A percentile compares a stretch with the other conserved stretches of the same genome.
Conservation (phyloP, 2,888 invertebrate genomes). For the Gryllus longicercus region DNA sequence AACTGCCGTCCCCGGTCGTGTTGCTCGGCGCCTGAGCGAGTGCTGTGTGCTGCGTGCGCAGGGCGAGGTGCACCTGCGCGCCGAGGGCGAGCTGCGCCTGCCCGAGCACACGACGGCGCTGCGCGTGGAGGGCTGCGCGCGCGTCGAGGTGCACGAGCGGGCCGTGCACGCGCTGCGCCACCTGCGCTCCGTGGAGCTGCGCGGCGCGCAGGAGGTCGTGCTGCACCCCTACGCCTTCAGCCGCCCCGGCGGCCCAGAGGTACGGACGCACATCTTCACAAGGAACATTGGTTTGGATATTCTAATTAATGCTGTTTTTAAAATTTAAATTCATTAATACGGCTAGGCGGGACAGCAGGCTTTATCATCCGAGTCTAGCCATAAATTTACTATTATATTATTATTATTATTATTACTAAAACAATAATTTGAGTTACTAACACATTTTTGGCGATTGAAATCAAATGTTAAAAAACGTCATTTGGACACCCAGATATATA, state of each 20-base stretch:
- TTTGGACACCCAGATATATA: too few relatives aligned
- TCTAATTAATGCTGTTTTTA: too few relatives aligned
- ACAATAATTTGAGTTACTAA: too few relatives aligned
- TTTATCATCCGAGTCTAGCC: too few relatives aligned
- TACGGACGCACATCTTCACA: background rate
- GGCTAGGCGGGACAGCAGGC: too few relatives aligned
- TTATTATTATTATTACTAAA: too few relatives aligned
- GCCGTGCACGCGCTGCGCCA: slow-evolving; percentile 60
- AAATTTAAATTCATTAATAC: too few relatives aligned
- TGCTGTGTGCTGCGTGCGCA: background rate
- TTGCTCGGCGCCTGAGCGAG: background rate
- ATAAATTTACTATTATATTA: too few relatives aligned
- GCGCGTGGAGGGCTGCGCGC: slow-evolving; percentile 63
- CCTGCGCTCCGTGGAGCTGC: slow-evolving; percentile 61
- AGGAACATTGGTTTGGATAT: too few relatives aligned
- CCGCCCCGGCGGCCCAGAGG: slow-evolving; percentile 42
- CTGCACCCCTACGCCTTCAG: slow-evolving; percentile 59
- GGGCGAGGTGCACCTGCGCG: background rate
- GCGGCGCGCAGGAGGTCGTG: slow-evolving; percentile 59
- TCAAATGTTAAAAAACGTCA: too few relatives aligned
- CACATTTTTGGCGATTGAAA: too few relatives aligned
- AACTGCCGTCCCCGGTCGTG: too few relatives aligned
- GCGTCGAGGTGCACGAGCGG: slow-evolving; percentile 57
- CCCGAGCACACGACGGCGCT: slow-evolving; percentile 46
- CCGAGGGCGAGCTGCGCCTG: slow-evolving; percentile 18